Evolutionary conservation across 2,113 vertebrate species (phyloP).

Genomic region (Plecotus auritus): DNA sequence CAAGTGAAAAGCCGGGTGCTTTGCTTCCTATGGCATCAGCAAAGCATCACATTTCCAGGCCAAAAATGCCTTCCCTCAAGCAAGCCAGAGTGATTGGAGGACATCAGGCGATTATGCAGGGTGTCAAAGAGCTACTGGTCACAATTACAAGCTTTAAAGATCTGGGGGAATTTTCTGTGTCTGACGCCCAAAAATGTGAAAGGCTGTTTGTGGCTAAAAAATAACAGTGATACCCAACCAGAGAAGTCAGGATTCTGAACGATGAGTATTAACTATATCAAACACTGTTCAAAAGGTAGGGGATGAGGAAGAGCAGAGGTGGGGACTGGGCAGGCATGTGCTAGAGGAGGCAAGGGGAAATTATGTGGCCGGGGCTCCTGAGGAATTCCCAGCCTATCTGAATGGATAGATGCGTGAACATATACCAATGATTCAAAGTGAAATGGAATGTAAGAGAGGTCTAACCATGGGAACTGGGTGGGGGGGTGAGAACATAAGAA

Average conservation of each 20-base stretch:
- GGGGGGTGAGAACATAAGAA: background rate
- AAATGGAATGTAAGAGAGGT: background rate
- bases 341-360: too few species aligned
- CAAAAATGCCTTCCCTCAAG: conserved; percentile 35
- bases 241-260: background rate
- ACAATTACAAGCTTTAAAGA: background rate
- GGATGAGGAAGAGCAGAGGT: background rate
- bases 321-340: background rate
- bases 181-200: background rate
- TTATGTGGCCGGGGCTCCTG: background rate
- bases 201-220: background rate
- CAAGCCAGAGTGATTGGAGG: background rate
- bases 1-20: conserved; percentile 48
- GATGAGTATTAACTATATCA: background rate
- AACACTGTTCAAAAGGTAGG: background rate
- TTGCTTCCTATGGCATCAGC: conserved; percentile 54
- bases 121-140: background rate
- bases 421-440: background rate
- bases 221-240: background rate
- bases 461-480: background rate
- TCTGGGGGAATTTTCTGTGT: background rate
- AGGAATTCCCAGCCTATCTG: background rate
- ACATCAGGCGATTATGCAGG: background rate
- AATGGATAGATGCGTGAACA: background rate
- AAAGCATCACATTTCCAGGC: conserved; percentile 39